These are phyloP conservation scores for Triops longicaudatus DNA, from an alignment of 1,140 invertebrate species.

Conservation along the genomic window DNA sequence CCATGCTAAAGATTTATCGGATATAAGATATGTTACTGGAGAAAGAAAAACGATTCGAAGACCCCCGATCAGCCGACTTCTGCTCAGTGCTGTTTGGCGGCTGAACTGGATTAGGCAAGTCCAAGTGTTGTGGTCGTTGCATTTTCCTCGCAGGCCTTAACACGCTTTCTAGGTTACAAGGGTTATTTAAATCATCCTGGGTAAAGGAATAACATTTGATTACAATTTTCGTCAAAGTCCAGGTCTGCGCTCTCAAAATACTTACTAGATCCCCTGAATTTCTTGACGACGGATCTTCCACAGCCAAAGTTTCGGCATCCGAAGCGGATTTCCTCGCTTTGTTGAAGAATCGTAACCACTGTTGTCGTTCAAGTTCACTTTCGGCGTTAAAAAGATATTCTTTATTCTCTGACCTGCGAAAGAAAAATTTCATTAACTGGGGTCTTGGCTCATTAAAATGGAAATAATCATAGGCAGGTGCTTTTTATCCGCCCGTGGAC, in stretches of 20 bases:
- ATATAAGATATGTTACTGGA: background rate
- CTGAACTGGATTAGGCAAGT: background rate
- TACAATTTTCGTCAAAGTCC: too few relatives aligned
- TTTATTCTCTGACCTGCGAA: background rate
- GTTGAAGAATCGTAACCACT: background rate
- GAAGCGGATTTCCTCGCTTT: background rate
- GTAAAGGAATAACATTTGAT: too few relatives aligned
- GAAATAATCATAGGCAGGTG: too few relatives aligned
- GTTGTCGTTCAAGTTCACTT: background rate
- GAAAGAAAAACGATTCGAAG: background rate
- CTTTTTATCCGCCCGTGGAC: too few relatives aligned
- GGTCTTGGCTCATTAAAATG: background rate
- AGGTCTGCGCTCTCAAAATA: background rate
- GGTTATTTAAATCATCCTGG: background rate
- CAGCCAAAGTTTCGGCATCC: background rate
- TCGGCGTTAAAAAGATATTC: background rate
- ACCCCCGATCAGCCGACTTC: background rate
- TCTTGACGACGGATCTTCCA: background rate
- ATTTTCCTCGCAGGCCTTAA: background rate
- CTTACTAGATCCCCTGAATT: background rate
- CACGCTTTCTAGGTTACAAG: background rate
- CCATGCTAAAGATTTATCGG: background rate
- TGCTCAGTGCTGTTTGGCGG: background rate
- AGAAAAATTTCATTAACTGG: background rate
- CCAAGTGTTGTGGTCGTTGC: background rate